phyloP scores from a whole-genome alignment of 1,140 invertebrate genomes.

The Monomorium pharaonis region DNA sequence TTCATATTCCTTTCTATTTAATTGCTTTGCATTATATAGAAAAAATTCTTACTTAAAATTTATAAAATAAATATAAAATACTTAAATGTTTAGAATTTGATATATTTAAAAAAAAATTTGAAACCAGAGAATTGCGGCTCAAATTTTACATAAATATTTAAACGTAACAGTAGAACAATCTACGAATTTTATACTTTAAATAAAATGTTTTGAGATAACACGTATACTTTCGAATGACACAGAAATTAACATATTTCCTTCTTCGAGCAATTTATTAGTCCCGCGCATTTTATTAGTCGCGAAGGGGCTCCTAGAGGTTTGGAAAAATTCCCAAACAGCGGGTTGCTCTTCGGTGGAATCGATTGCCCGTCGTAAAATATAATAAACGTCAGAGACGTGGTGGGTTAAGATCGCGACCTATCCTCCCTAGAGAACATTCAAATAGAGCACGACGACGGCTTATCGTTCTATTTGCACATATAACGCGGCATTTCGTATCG shows the following conservation, averaged over 20 bases:
- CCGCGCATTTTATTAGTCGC: not conserved
- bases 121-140: too few relatives aligned
- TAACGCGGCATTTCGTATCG: constrained; percentile 64
- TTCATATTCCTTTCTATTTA: not conserved
- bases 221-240: not conserved
- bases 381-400: not conserved
- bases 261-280: not conserved
- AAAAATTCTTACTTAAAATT: not conserved
- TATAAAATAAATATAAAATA: not conserved
- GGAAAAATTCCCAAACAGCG: not conserved
- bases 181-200: too few relatives aligned
- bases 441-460: constrained; percentile 54
- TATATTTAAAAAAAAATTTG: too few relatives aligned
- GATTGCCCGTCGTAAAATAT: not conserved
- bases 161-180: too few relatives aligned
- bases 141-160: too few relatives aligned
- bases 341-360: not conserved
- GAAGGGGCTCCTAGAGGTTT: not conserved
- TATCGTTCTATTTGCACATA: constrained; percentile 69
- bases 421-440: constrained; percentile 2
- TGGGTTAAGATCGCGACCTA: constrained; percentile 16
- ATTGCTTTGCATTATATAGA: not conserved
- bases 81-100: not conserved
- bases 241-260: not conserved
- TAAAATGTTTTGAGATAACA: too few relatives aligned